A percentile compares a stretch with the other conserved stretches of the same genome.
Evolutionary conservation across 1,140 invertebrate species (phyloP).

Genomic region (Atopsyche davidsoni): DNA sequence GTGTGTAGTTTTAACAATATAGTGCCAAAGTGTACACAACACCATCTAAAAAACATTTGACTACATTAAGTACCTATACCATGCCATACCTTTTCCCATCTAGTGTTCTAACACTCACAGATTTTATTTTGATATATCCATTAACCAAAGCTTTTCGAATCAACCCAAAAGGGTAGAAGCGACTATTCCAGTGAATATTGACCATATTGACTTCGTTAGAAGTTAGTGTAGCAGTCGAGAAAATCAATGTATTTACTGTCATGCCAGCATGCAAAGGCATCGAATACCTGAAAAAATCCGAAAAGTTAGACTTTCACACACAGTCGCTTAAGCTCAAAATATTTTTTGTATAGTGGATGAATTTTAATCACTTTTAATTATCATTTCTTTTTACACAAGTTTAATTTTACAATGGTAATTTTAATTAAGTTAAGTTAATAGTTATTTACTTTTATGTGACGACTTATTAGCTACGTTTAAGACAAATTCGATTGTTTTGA

Average conservation of each 20-base stretch:
- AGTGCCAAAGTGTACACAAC: not conserved
- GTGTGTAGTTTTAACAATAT: not conserved
- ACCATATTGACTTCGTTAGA: constrained; percentile 13
- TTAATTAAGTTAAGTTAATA: no score
- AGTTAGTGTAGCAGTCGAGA: constrained; percentile 11
- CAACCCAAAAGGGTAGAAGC: constrained; percentile 17
- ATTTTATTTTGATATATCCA: constrained; percentile 11
- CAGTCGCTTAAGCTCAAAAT: not conserved
- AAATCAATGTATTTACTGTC: constrained; percentile 7
- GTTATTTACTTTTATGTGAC: no score
- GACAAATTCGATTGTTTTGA: no score
- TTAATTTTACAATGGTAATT: not conserved
- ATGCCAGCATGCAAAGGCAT: constrained; percentile 15
- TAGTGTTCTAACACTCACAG: constrained; percentile 11
- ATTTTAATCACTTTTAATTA: not conserved
- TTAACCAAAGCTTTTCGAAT: constrained; percentile 15
- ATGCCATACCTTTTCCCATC: constrained; percentile 19
- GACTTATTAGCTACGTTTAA: no score
- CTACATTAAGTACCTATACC: not conserved
- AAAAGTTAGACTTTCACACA: no score
- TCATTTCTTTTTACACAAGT: not conserved
- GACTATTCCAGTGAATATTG: constrained; percentile 20
- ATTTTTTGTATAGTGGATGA: not conserved
- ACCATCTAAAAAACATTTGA: not conserved
- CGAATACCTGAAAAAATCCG: constrained; percentile 9